Base-by-base conservation (phyloP, 2,797 vertebrate genomes). In the Pitangus sulphuratus region DNA sequence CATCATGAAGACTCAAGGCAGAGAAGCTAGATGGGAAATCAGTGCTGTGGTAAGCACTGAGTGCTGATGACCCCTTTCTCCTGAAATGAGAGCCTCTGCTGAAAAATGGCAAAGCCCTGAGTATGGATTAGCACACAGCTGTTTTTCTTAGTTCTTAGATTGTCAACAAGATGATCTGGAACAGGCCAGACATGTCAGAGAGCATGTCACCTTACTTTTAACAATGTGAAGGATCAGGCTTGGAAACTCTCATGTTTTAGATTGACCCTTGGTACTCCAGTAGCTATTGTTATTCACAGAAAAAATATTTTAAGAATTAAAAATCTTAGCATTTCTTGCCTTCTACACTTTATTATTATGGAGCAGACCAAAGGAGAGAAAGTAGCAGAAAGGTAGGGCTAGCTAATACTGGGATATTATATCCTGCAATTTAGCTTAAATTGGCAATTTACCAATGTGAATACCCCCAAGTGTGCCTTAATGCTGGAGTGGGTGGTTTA, bases 401-500 rank as follows among this genome's bases (percentile, higher is more conserved):
- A 94, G 51, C 70, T 69, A 61, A 64, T 60, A 76, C 83, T 94
- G 84, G 58, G 68, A 69, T 89, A 72, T 92, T 75, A 57, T 69
- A 94, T 69, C 64, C 53, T 80, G 45, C 48, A 85, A 93, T 94
- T 96, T 90, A 96, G 40, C 74, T 89, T 85, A 84, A 95, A 80
- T 68, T 97, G 94, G 90, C 94, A 97, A 95, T 96, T 97, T 96
- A 98, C 94, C 96, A 95, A 92, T 72, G 90, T 77, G 64, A 83
- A 86, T 94, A 91, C 60, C 96, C 96, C 93, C 95, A 96, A 96
- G 95, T 90, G 95, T 93, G 89, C 80, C 82, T 93, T 97, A 97
- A 97, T 95, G 76, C 94, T 90, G 84, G 95, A 97, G 97, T 97
- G 95, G 90, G 93, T 96, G 35, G 69, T 96, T 98, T 98, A 98